Base-by-base conservation (phyloP, 2,888 invertebrate genomes). In the Cosmorhoe ocellata region DNA sequence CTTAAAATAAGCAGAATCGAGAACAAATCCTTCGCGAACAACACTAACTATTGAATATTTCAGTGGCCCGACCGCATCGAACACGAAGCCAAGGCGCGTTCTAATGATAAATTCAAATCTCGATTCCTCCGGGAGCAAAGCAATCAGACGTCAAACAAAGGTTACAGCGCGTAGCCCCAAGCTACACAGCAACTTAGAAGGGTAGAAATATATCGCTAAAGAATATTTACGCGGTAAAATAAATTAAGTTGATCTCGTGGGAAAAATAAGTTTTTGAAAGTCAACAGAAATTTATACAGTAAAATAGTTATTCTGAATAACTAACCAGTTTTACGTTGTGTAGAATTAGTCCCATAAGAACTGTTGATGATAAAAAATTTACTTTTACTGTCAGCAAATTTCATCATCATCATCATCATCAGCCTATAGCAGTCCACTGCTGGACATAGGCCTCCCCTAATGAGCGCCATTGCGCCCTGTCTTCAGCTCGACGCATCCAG, bases 91-190 rank as follows among this genome's bases (percentile, higher is more conserved):
- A 69, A 71, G 72, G 65, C 71, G 68, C 71, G 68, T 69, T 75
- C 79, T 83, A 84, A 84, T 84, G 84, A 84, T 86, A 88, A 84
- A 88, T 86, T 87, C 85, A 86, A 86, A 85, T 86, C 80, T 73
- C 70, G 66, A 74, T 69, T 69, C 82, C 72, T 72, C 53, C 22
- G 84, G 76, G 84, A 80, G 79, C 81, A 78, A 81, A 79, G 86
- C 86, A 86, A 87, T 87, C 86, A 84, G 80, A 74, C 76, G 74
- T 67, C 71, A 77, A 71, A 79, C 84, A 84, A 83, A 84, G 83
- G 83, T 81, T 81, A 73, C 62, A 64, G 46, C 69, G 69, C 68
- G 55, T 64, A 58, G 59, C 73, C 70, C 24, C 50, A 8, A 48
- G 58, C 51, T 37, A 49, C 39, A 31, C 39, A 47, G 34, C 27